A percentile compares a stretch with the other conserved stretches of the same genome.
Evolutionary conservation across 1,140 invertebrate species (phyloP).

Genomic region (Alviniconcha marisindica): DNA sequence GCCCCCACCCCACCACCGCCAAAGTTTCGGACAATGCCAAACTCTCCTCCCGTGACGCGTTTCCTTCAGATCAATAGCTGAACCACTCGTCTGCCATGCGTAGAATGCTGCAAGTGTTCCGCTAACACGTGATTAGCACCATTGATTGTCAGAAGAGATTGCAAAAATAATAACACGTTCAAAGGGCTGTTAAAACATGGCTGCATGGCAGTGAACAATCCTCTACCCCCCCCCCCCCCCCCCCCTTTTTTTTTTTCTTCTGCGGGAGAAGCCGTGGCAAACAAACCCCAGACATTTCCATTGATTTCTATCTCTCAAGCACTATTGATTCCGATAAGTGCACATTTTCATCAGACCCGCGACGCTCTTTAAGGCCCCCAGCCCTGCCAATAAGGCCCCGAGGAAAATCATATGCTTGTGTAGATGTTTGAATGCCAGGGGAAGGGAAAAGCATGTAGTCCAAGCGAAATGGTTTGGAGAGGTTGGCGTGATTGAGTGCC

Average conservation of each 20-base stretch:
- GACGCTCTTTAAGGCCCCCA: neutral
- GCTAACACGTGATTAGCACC: neutral
- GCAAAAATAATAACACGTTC: neutral
- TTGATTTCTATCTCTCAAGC: constrained; percentile 16
- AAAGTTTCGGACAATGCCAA: too few relatives aligned
- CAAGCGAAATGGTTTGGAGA: too few relatives aligned
- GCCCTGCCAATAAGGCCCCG: neutral
- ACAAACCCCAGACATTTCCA: constrained; percentile 17
- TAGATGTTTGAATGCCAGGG: neutral
- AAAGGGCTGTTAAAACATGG: neutral
- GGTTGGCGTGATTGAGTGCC: too few relatives aligned
- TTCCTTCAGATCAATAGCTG: too few relatives aligned
- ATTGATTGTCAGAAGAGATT: constrained; percentile 1
- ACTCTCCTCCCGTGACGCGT: too few relatives aligned
- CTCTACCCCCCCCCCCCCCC: neutral
- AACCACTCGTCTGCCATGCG: neutral
- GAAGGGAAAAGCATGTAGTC: too few relatives aligned
- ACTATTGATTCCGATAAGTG: constrained; percentile 3
- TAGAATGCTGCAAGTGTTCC: neutral
- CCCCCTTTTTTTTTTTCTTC: neutral
- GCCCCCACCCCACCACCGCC: too few relatives aligned
- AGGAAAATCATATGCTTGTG: neutral
- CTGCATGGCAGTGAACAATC: neutral
- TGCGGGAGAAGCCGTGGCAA: neutral
- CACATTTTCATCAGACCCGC: neutral